phyloP scores from a whole-genome alignment of 2,888 invertebrate species.

The Gastracanthus pulcherrimus region DNA sequence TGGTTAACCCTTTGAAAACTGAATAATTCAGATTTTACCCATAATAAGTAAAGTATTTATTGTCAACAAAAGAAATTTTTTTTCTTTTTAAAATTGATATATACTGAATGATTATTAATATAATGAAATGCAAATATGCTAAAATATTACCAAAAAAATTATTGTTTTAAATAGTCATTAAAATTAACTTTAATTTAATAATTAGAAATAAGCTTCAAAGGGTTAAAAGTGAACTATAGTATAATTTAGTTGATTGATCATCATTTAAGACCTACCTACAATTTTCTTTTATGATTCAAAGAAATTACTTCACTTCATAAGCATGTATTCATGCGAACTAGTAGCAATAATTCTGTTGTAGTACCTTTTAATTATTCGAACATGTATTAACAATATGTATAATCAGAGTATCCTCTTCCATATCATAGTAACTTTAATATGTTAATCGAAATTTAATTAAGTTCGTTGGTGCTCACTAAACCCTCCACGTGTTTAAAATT shows the following conservation, averaged over 20 bases:
- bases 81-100: too few species aligned
- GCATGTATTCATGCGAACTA: not conserved
- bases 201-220: constrained; percentile 41
- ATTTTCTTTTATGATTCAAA: not conserved
- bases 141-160: too few species aligned
- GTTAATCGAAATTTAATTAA: constrained; percentile 10
- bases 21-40: not conserved
- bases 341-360: not conserved
- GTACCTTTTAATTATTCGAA: too few species aligned
- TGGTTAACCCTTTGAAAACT: constrained; percentile 43
- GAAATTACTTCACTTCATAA: not conserved
- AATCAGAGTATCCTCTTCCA: not conserved
- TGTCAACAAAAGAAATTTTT: not conserved
- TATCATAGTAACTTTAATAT: not conserved
- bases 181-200: too few species aligned
- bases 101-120: too few species aligned
- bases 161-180: too few species aligned
- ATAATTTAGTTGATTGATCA: not conserved
- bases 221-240: not conserved
- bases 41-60: not conserved
- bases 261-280: constrained; percentile 36
- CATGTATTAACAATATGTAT: too few species aligned
- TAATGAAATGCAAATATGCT: not conserved
- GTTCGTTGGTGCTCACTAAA: constrained; percentile 34
- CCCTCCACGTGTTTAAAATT: constrained; percentile 46